Conservation (phyloP, 2,888 invertebrate genomes). For the Brachyptera risi region DNA sequence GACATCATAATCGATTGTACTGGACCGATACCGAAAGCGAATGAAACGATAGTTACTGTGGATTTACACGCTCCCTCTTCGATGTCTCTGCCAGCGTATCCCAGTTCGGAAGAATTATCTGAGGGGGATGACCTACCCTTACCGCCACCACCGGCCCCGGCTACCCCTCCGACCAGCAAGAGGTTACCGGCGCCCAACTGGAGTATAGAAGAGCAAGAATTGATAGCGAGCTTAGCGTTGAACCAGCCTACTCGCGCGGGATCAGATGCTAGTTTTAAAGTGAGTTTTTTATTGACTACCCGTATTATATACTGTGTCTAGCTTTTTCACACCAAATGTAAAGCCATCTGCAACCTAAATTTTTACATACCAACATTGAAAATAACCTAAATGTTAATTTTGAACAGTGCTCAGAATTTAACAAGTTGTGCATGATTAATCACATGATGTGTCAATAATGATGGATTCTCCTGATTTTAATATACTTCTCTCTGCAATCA, state of each 20-base stretch:
- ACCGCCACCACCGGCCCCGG: slow-evolving; percentile 60
- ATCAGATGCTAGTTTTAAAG: slow-evolving; percentile 81
- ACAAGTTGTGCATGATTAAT: too few relatives aligned
- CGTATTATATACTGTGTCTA: too few relatives aligned
- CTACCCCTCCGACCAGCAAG: slow-evolving; percentile 53
- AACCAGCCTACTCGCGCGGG: slow-evolving; percentile 57
- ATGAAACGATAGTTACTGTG: slow-evolving; percentile 35
- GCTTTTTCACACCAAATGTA: too few relatives aligned
- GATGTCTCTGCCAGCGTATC: slow-evolving; percentile 61
- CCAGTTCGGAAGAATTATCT: slow-evolving; percentile 59
- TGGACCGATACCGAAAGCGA: slow-evolving; percentile 40
- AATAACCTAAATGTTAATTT: too few relatives aligned
- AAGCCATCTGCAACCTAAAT: too few relatives aligned
- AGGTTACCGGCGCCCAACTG: slow-evolving; percentile 23
- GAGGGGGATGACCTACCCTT: slow-evolving; percentile 56
- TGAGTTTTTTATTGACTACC: too few relatives aligned
- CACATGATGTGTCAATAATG: too few relatives aligned
- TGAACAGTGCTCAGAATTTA: too few relatives aligned
- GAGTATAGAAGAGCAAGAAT: slow-evolving; percentile 43
- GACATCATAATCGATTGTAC: slow-evolving; percentile 47
- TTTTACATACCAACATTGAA: too few relatives aligned
- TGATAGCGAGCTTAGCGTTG: slow-evolving; percentile 41
- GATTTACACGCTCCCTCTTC: slow-evolving; percentile 48
- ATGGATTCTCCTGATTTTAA: too few relatives aligned
- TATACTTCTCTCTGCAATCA: too few relatives aligned